Percentiles rank a stretch among this genome's conserved stretches.
phyloP scores from a whole-genome alignment of 1,140 invertebrate genomes.

The Amphibalanus amphitrite region DNA sequence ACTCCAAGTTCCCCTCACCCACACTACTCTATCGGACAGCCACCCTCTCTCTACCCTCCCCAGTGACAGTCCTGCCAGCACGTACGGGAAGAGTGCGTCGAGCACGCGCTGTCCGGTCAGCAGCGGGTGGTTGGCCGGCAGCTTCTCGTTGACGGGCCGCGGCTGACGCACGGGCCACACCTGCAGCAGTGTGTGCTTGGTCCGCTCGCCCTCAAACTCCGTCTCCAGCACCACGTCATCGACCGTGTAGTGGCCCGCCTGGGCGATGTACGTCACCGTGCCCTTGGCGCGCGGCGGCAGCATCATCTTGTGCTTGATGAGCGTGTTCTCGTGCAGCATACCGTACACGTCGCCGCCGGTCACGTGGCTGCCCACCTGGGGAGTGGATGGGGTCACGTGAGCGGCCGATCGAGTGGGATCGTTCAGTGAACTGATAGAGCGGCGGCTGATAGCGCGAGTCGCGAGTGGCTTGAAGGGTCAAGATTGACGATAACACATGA shows the following conservation, averaged over 20 bases:
- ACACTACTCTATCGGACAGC: constrained; percentile 7
- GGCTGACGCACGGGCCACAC: constrained; percentile 90
- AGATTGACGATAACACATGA: constrained; percentile 5
- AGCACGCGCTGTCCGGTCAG: constrained; percentile 94
- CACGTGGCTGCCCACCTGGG: constrained; percentile 75
- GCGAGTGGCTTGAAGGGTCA: no score
- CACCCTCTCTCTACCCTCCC: no score
- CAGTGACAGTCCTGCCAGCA: no score
- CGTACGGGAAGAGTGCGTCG: constrained; percentile 83
- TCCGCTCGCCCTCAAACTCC: constrained; percentile 92
- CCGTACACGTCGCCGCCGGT: constrained; percentile 97
- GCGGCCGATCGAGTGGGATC: no score
- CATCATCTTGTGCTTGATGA: constrained; percentile 94
- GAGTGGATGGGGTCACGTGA: no score
- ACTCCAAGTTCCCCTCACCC: no score
- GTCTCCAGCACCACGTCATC: constrained; percentile 87
- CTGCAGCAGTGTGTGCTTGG: constrained; percentile 82
- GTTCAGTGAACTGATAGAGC: no score
- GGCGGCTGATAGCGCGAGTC: no score
- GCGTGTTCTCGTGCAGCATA: constrained; percentile 85
- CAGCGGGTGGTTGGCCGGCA: constrained; percentile 94
- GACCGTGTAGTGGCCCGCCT: constrained; percentile 83
- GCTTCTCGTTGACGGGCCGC: constrained; percentile 88
- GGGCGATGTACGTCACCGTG: constrained; percentile 89
- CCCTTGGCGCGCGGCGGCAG: constrained; percentile 86